phyloP scores from a whole-genome alignment of 1,140 invertebrate genomes.

The Nasonia vitripennis region DNA sequence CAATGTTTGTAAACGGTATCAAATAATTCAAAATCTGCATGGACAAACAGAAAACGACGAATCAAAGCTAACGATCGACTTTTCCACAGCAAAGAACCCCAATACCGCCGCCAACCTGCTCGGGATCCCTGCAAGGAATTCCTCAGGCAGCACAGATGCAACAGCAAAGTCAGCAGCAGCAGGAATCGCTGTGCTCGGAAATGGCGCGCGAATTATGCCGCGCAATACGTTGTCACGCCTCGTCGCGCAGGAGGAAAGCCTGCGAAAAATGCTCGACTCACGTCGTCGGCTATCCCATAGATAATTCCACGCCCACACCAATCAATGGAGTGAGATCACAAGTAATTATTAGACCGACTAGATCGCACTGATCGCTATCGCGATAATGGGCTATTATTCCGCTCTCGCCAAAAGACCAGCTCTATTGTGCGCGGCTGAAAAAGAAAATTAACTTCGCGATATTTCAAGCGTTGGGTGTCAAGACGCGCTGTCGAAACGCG shows the following conservation, averaged over 20 bases:
- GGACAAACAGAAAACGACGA: neutral
- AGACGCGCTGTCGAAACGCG: too few relatives aligned
- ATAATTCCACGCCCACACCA: constrained; percentile 70
- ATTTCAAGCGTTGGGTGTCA: too few relatives aligned
- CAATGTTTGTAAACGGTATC: too few relatives aligned
- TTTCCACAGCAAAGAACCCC: constrained; percentile 51
- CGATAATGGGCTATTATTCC: neutral
- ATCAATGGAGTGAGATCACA: constrained; percentile 73
- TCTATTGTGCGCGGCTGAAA: too few relatives aligned
- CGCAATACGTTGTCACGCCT: constrained; percentile 83
- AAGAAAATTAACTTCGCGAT: too few relatives aligned
- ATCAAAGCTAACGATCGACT: neutral
- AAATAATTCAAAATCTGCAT: too few relatives aligned
- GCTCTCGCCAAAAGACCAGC: too few relatives aligned
- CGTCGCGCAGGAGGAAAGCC: constrained; percentile 79
- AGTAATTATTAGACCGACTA: constrained; percentile 29
- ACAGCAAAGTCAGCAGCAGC: constrained; percentile 66
- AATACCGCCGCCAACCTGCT: constrained; percentile 63
- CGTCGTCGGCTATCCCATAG: constrained; percentile 71
- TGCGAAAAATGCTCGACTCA: constrained; percentile 81
- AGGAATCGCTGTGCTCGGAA: constrained; percentile 88
- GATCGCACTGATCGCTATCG: neutral
- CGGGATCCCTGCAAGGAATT: constrained; percentile 70
- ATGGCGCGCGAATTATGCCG: constrained; percentile 89
- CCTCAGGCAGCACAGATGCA: constrained; percentile 66